Base-by-base conservation (phyloP, 1,140 invertebrate species). In the Drosophila parabipectinata region DNA sequence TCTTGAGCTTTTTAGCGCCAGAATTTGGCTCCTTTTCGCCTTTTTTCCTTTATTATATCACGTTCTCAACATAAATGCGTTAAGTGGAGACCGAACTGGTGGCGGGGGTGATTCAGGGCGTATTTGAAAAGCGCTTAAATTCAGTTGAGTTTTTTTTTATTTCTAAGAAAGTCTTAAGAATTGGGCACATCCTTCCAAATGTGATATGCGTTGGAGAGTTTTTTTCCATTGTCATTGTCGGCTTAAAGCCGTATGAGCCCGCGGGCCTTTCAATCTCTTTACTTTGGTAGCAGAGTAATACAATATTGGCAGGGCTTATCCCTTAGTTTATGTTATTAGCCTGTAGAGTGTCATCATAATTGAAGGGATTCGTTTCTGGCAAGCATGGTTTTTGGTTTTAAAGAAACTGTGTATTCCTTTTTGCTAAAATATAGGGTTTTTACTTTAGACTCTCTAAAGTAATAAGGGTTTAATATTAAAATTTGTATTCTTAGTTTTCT, bases 271-370 rank as follows among this genome's bases (percentile, higher is more conserved):
- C 61, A 58, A 60, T 67, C 56, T 61, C 57, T 54, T 69, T 61
- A 66, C 82, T 56, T 76, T 72, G 68, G 57, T 64, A 72, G 81
- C 78, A 78, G 81, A 54, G 15, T 44, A 15, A 37, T 18, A 8
- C 41, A 44, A 72, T 69, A 62, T 37, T 66, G 77, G 10, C 56
- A 52, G 72, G 79, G 67, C 76, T 87, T 83, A 87, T 73, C 83
- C 83, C 79, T 82, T 77, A 87, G 83, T 88, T 88, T 79, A 83
- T 82, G 79, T 83, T 83, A 88, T 82, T 88, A 87, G 83, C 83
- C 76, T 87, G 71, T 67, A 76, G 79, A 88, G 83, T 82, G 75
- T 53, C 59, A 44, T 21, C 83, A 81, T 81, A 81, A 88, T 88
- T 88, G 83, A 88, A 72, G 34, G 74, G 77, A 84, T 14, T 44